A percentile compares a stretch with the other conserved stretches of the same genome.
Conservation (phyloP, 2,888 invertebrate species). For the Tortrix viridana region DNA sequence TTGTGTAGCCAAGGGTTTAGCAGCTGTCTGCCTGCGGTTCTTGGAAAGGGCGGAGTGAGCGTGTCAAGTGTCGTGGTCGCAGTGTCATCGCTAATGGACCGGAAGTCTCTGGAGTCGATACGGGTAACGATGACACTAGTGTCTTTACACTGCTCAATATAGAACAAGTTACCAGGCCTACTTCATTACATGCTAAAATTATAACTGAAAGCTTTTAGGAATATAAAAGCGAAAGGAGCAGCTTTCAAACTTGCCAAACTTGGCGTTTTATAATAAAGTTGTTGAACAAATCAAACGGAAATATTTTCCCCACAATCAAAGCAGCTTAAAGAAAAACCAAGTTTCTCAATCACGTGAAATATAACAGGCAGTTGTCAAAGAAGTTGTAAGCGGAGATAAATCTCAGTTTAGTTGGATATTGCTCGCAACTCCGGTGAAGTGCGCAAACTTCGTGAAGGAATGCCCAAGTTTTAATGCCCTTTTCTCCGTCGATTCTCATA, state of each 20-base stretch:
- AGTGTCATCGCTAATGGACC: conserved; percentile 32
- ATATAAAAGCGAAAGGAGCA: background rate
- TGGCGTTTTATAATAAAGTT: conserved; percentile 28
- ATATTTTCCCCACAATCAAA: conserved; percentile 37
- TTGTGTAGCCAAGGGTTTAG: conserved; percentile 20
- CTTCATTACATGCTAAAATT: background rate
- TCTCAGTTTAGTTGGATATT: conserved; percentile 71
- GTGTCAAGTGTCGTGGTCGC: conserved; percentile 35
- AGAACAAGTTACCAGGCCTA: background rate
- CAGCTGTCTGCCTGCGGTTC: conserved; percentile 26
- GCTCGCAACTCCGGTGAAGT: conserved; percentile 59
- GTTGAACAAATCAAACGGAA: conserved; percentile 27
- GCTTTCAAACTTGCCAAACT: conserved; percentile 11
- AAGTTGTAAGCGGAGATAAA: conserved; percentile 71
- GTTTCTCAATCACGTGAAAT: conserved; percentile 62
- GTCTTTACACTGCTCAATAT: background rate
- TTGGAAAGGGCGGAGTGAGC: conserved; percentile 16
- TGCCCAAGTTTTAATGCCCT: conserved; percentile 74
- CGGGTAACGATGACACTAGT: conserved; percentile 12
- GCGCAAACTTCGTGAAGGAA: conserved; percentile 62
- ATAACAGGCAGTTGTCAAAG: conserved; percentile 67
- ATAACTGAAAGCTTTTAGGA: too few relatives aligned
- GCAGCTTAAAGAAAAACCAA: conserved; percentile 51
- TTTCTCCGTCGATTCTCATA: conserved; percentile 66
- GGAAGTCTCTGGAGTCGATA: conserved; percentile 26